Evolutionary conservation across 2,113 vertebrate species (phyloP).

Genomic region (Aspiorhynchus laticeps): DNA sequence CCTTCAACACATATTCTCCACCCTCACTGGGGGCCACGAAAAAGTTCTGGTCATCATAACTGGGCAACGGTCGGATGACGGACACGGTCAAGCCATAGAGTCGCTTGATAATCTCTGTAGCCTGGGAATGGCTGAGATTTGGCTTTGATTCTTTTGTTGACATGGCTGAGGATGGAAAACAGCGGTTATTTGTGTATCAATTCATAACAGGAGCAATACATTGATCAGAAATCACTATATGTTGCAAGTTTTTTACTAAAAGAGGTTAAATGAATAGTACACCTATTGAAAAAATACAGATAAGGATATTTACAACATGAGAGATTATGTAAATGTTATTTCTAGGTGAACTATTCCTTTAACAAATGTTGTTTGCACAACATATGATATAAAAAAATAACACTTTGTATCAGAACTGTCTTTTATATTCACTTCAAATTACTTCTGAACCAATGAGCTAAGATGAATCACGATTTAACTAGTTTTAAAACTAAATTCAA

Average conservation of each 20-base stretch:
- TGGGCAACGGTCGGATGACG: slow-evolving; percentile 77
- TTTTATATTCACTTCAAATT: background rate
- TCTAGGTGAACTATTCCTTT: background rate
- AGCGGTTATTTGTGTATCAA: background rate
- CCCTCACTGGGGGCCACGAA: slow-evolving; percentile 62
- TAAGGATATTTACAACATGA: background rate
- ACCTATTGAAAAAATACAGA: background rate
- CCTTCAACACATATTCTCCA: slow-evolving; percentile 84
- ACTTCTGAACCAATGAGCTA: background rate
- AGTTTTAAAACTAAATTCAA: background rate
- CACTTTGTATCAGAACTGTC: too few relatives aligned
- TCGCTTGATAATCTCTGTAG: slow-evolving; percentile 69
- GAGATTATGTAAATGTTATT: background rate
- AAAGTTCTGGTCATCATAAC: slow-evolving; percentile 94
- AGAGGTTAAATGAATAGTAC: background rate
- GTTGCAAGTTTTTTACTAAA: background rate
- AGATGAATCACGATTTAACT: background rate
- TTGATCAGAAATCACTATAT: background rate
- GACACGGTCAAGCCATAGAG: slow-evolving; percentile 77
- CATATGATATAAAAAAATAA: background rate
- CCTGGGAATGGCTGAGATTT: slow-evolving; percentile 73
- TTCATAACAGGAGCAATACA: background rate
- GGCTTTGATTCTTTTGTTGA: slow-evolving; percentile 67
- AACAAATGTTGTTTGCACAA: background rate
- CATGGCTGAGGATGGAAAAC: slow-evolving; percentile 64